Evolutionary conservation across 2,797 vertebrate genomes (phyloP).

Genomic region (Megalops cyprinoides): DNA sequence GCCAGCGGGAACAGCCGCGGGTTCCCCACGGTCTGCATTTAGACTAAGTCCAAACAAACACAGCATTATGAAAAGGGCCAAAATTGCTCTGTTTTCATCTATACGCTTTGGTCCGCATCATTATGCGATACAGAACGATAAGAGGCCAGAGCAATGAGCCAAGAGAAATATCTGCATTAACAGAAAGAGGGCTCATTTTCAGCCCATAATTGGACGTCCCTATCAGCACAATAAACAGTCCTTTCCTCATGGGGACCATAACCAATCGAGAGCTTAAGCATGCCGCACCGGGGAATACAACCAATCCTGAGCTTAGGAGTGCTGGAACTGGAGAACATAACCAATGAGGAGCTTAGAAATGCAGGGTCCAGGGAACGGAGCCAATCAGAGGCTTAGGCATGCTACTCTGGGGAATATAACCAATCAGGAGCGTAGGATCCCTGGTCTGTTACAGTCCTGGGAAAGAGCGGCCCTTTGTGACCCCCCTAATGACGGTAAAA

Average conservation of each 20-base stretch:
- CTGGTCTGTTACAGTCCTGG: not conserved
- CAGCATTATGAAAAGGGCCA: slow-evolving; percentile 33
- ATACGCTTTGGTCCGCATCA: slow-evolving; percentile 19
- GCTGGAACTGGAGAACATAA: too few relatives aligned
- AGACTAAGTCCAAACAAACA: slow-evolving; percentile 44
- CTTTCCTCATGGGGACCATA: not conserved
- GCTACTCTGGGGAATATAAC: not conserved
- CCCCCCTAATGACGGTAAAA: not conserved
- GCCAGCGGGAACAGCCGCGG: too few relatives aligned
- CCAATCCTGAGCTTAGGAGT: not conserved
- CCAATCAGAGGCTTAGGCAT: too few relatives aligned
- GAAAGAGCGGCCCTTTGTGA: not conserved
- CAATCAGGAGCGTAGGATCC: not conserved
- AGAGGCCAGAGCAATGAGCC: slow-evolving; percentile 40
- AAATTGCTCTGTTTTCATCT: slow-evolving; percentile 24
- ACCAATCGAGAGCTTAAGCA: too few relatives aligned
- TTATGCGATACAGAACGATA: slow-evolving; percentile 39
- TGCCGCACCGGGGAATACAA: not conserved
- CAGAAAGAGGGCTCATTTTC: not conserved
- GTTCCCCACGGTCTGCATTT: slow-evolving; percentile 27
- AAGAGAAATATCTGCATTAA: slow-evolving; percentile 40
- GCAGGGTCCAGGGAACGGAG: too few relatives aligned
- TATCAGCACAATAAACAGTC: slow-evolving; percentile 26
- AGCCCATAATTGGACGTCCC: slow-evolving; percentile 31
- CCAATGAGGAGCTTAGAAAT: too few relatives aligned